These are phyloP conservation scores for Alitta virens DNA, from an alignment of 2,888 invertebrate species.

Conservation along the genomic window DNA sequence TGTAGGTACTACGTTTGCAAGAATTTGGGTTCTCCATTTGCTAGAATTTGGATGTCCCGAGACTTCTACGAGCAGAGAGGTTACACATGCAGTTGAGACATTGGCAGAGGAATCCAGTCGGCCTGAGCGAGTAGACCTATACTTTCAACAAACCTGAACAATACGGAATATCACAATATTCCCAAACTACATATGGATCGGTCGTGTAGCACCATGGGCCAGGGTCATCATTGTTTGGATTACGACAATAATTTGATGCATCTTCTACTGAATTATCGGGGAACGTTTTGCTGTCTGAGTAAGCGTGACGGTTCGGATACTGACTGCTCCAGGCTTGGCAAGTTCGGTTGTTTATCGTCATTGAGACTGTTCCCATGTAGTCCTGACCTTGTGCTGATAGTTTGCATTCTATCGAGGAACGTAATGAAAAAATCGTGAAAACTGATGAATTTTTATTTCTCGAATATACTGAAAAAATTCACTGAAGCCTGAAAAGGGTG, in stretches of 20 bases:
- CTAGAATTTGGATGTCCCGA: too few relatives aligned
- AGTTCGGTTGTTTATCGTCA: neutral
- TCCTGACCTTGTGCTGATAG: neutral
- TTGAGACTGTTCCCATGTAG: neutral
- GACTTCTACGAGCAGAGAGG: too few relatives aligned
- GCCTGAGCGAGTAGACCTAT: too few relatives aligned
- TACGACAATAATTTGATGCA: slow-evolving; percentile 86
- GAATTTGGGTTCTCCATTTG: too few relatives aligned
- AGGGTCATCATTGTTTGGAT: slow-evolving; percentile 70
- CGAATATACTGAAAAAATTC: too few relatives aligned
- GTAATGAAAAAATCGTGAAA: too few relatives aligned
- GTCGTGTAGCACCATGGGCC: slow-evolving; percentile 90
- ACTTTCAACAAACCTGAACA: neutral
- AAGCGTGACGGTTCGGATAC: neutral
- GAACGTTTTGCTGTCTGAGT: neutral
- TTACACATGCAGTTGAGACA: too few relatives aligned
- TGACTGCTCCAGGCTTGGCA: slow-evolving; percentile 3
- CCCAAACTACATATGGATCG: slow-evolving; percentile 60
- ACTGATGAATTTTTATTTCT: too few relatives aligned
- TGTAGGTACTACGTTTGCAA: too few relatives aligned
- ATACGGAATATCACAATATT: neutral
- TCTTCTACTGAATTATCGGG: slow-evolving; percentile 62
- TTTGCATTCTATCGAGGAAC: neutral
- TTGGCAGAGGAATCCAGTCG: too few relatives aligned
- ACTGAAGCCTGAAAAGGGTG: too few relatives aligned